Percentiles rank a stretch among this genome's conserved stretches.
These are phyloP conservation scores for Smutsia temminckii DNA, from an alignment of 2,797 vertebrate species.

Conservation along the genomic window DNA sequence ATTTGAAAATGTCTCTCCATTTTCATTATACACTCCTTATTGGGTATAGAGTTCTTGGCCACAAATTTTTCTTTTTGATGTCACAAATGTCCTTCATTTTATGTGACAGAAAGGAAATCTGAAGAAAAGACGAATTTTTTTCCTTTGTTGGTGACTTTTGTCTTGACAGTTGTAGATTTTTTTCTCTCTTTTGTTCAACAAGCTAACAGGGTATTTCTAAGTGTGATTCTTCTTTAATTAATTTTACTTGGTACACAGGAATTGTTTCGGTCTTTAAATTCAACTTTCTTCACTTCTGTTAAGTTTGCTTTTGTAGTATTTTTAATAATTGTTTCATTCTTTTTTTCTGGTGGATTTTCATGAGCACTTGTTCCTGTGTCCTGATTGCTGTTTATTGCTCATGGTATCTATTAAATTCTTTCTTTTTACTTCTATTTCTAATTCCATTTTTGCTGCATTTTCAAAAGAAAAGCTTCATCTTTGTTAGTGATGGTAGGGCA, in stretches of 20 bases:
- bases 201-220: not conserved
- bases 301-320: not conserved
- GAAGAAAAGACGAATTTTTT: not conserved
- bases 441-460: slow-evolving; percentile 19
- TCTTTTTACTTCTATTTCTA: not conserved
- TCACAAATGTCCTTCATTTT: not conserved
- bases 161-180: not conserved
- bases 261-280: not conserved
- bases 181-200: not conserved
- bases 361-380: not conserved
- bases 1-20: slow-evolving; percentile 24
- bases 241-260: not conserved
- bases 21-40: not conserved
- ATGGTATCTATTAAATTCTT: not conserved
- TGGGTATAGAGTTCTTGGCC: not conserved
- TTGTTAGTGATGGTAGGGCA: not conserved
- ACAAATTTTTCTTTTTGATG: not conserved
- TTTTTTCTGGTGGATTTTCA: not conserved
- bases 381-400: not conserved
- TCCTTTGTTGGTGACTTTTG: not conserved
- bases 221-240: not conserved
- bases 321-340: not conserved
- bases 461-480: not conserved
- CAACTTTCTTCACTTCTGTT: not conserved
- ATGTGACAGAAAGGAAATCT: not conserved